Evolutionary conservation across 2,888 invertebrate species (phyloP).

Genomic region (Argyresthia albistria): DNA sequence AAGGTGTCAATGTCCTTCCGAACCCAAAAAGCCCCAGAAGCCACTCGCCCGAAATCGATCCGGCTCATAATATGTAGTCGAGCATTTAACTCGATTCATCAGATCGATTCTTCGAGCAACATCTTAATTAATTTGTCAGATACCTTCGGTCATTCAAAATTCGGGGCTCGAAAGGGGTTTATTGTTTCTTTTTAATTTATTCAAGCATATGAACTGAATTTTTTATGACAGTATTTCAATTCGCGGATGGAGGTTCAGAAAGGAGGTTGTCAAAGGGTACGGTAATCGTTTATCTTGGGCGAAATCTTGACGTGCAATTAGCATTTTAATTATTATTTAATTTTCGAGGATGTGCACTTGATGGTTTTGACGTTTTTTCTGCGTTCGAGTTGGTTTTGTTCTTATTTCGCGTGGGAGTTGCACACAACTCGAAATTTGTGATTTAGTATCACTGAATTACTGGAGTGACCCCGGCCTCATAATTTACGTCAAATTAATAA

Average conservation of each 20-base stretch:
- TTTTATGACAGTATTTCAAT: constrained; percentile 1
- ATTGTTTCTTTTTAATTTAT: background rate
- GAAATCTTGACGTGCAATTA: constrained; percentile 50
- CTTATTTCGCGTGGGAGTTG: background rate
- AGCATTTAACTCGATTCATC: constrained; percentile 50
- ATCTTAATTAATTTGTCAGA: constrained; percentile 56
- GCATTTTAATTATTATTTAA: constrained; percentile 42
- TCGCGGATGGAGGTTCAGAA: background rate
- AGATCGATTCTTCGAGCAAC: constrained; percentile 50
- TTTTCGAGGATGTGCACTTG: constrained; percentile 24
- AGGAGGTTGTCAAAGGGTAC: constrained; percentile 3
- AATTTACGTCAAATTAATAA: no score
- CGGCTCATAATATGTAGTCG: constrained; percentile 24
- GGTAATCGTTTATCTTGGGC: constrained; percentile 39
- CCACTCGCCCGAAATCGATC: constrained; percentile 14
- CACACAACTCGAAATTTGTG: no score
- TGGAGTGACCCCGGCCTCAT: background rate
- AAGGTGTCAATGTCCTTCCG: constrained; percentile 1
- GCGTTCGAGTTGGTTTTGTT: background rate
- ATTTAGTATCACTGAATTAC: background rate
- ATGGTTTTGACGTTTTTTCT: constrained; percentile 5
- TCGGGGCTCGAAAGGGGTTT: background rate
- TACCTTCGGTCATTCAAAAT: constrained; percentile 14
- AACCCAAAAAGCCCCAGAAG: constrained; percentile 12
- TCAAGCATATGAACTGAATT: background rate